Conservation (phyloP, 1,140 invertebrate genomes). For the Subanguina moxae region DNA sequence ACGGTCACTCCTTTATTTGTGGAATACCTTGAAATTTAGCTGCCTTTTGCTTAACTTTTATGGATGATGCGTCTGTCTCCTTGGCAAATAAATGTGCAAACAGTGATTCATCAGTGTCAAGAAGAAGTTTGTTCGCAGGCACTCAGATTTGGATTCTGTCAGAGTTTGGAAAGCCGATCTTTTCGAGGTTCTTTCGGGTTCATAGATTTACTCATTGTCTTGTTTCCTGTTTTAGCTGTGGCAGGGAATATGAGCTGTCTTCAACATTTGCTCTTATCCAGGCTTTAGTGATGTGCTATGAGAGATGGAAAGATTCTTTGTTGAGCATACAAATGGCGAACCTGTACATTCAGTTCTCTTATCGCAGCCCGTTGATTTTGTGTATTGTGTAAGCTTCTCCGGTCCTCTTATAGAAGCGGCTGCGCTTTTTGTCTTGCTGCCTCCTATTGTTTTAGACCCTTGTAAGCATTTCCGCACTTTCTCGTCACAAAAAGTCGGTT, state of each 20-base stretch:
- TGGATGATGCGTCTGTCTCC: too few species aligned
- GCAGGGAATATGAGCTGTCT: conserved; percentile 33
- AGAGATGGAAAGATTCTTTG: conserved; percentile 34
- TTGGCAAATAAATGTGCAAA: too few species aligned
- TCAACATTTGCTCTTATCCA: conserved; percentile 36
- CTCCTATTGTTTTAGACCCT: too few species aligned
- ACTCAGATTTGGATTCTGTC: conserved; percentile 43
- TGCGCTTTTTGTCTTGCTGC: too few species aligned
- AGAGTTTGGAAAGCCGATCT: conserved; percentile 47
- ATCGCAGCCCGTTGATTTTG: conserved; percentile 39
- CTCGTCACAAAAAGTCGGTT: too few species aligned
- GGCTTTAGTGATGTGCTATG: conserved; percentile 32
- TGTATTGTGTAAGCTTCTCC: conserved; percentile 24
- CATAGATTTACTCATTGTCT: too few species aligned
- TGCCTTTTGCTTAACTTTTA: too few species aligned
- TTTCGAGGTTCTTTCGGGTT: conserved; percentile 47
- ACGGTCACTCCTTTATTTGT: too few species aligned
- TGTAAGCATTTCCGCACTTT: too few species aligned
- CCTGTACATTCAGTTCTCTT: conserved; percentile 40
- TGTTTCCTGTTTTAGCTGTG: conserved; percentile 25
- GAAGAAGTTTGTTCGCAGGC: neutral
- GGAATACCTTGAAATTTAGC: too few species aligned
- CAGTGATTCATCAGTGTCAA: too few species aligned
- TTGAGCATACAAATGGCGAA: conserved; percentile 30
- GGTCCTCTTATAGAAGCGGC: too few species aligned